Evolutionary conservation across 2,797 vertebrate species (phyloP).

Genomic region (Oophaga sylvatica): DNA sequence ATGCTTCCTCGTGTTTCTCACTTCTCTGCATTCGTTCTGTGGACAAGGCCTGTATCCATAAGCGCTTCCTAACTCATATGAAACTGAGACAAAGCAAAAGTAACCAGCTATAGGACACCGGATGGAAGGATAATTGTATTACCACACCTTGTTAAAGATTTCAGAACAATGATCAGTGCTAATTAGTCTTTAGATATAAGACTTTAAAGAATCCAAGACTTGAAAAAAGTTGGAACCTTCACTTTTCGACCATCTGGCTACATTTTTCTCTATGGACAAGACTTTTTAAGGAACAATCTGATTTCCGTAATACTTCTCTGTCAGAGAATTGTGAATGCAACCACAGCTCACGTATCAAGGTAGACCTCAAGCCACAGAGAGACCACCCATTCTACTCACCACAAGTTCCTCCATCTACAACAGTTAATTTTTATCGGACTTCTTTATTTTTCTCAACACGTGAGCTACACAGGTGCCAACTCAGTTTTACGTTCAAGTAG

Average conservation of each 20-base stretch:
- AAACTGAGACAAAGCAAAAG: background rate
- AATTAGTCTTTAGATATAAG: background rate
- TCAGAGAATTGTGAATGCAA: background rate
- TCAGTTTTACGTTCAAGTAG: conserved; percentile 15
- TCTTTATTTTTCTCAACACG: background rate
- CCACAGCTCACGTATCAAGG: background rate
- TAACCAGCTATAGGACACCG: background rate
- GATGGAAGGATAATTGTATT: background rate
- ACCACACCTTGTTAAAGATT: background rate
- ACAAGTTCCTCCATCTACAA: conserved; percentile 6
- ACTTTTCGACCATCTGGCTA: background rate
- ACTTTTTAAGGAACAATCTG: background rate
- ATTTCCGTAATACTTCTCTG: background rate
- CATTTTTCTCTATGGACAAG: background rate
- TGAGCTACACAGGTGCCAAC: conserved; percentile 13
- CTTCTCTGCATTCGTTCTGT: background rate
- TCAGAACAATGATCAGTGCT: background rate
- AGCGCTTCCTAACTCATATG: background rate
- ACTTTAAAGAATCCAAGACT: background rate
- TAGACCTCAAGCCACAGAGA: conserved; percentile 51
- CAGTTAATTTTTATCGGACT: background rate
- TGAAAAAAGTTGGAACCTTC: background rate
- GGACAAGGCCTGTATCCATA: background rate
- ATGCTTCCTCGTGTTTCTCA: background rate
- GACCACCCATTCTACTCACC: conserved; percentile 42